phyloP scores from a whole-genome alignment of 2,888 invertebrate genomes.

The Trachelus iudaicus region DNA sequence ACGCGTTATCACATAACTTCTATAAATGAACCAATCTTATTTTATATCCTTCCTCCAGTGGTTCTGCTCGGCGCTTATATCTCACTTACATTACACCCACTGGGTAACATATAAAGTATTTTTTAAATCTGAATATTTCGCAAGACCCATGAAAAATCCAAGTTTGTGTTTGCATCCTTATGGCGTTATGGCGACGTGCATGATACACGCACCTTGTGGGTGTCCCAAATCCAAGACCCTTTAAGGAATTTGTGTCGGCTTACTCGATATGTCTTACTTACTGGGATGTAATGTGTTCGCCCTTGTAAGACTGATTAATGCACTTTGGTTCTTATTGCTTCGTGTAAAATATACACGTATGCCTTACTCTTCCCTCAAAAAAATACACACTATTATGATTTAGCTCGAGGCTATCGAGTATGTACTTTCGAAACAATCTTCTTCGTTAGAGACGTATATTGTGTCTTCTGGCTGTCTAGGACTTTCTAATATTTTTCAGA shows the following conservation, averaged over 20 bases:
- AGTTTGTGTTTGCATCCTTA: not conserved
- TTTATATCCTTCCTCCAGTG: not conserved
- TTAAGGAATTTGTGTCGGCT: slow-evolving; percentile 28
- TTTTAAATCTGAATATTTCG: not conserved
- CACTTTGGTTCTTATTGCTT: slow-evolving; percentile 3
- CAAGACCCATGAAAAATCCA: not conserved
- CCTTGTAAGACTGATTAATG: slow-evolving; percentile 29
- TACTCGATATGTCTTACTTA: slow-evolving; percentile 38
- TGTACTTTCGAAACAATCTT: slow-evolving; percentile 3
- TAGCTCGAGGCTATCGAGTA: not conserved
- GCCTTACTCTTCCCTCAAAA: not conserved
- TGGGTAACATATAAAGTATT: too few species aligned
- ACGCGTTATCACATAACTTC: not conserved
- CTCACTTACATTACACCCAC: not conserved
- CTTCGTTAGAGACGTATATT: not conserved
- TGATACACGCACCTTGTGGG: slow-evolving; percentile 25
- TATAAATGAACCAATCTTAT: not conserved
- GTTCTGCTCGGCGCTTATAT: not conserved
- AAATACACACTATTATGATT: not conserved
- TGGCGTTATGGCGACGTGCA: not conserved
- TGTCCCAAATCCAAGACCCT: slow-evolving; percentile 29
- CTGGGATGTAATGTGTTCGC: slow-evolving; percentile 31
- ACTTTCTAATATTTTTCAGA: not conserved
- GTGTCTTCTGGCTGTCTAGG: not conserved
- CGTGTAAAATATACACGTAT: not conserved